Evolutionary conservation across 1,140 invertebrate species (phyloP), one percentile per base, ranked within the genome.

Genomic region (Oscheius sp.): DNA sequence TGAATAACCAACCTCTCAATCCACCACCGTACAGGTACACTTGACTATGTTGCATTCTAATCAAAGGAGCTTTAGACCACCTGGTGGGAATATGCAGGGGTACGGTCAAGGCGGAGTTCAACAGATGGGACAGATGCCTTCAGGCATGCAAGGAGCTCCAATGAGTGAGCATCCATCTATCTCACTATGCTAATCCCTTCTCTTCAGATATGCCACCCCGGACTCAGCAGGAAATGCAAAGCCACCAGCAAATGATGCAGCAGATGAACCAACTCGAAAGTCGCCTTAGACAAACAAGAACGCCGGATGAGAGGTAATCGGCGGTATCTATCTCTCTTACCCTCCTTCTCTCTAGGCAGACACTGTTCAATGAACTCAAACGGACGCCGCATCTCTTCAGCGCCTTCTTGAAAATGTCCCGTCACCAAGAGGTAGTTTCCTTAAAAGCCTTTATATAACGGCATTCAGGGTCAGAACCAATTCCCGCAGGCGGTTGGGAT

Each of bases 361-460:
- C 7, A 23, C 23, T 79, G 26, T 70, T 80, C 28, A 31, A 46
- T 18, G 79, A 81, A 18, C 59, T 80, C 67, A 80, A 79, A 35
- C 77, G 77, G 46, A 80, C 79, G 15, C 79, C 79, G 3, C 79
- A 81, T 63, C 52, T 80, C 4, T 79, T 80, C 46, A 72, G 75
- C 26, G 79, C 79, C 34, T 80, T 80, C 55, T 59, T 80, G 18
- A 80, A 81, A 70, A 73, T 79, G 62, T 65, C 26, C 13, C 3
- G 67, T n/a, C n/a, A n/a, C n/a, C n/a, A n/a, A n/a, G n/a, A n/a
- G n/a, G n/a, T n/a, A n/a, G n/a, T n/a, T n/a, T n/a, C n/a, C n/a
- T n/a, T n/a, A n/a, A n/a, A n/a, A n/a, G n/a, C n/a, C n/a, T n/a
- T n/a, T n/a, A n/a, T n/a, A n/a, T n/a, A n/a, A n/a, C n/a, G n/a